These are phyloP conservation scores for Apamea epomidion DNA, from an alignment of 2,888 invertebrate genomes.

Conservation along the genomic window DNA sequence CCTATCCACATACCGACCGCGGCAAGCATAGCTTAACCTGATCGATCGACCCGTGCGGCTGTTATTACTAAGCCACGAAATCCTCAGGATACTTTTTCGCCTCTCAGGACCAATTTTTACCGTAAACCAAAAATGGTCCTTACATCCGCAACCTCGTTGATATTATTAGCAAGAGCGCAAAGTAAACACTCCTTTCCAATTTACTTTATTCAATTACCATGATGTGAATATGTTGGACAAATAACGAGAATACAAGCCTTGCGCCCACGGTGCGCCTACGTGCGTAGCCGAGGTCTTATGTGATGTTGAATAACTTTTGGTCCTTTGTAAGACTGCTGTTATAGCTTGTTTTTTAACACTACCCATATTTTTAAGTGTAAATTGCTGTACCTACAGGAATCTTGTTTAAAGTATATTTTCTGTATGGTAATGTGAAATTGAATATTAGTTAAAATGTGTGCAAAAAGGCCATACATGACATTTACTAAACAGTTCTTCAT, in stretches of 20 bases:
- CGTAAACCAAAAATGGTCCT: constrained; percentile 17
- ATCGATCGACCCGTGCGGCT: too few species aligned
- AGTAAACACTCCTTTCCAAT: constrained; percentile 62
- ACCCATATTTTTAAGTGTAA: constrained; percentile 10
- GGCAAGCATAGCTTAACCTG: too few species aligned
- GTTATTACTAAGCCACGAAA: too few species aligned
- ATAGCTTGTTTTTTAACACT: constrained; percentile 16
- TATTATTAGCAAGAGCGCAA: constrained; percentile 47
- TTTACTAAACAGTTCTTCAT: not conserved
- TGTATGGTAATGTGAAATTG: not conserved
- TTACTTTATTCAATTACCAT: constrained; percentile 63
- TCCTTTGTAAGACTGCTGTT: constrained; percentile 42
- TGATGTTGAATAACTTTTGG: constrained; percentile 43
- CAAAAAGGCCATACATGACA: not conserved
- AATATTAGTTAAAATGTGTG: not conserved
- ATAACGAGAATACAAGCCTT: constrained; percentile 62
- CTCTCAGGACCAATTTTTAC: constrained; percentile 5
- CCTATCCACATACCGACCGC: too few species aligned
- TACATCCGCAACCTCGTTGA: constrained; percentile 26
- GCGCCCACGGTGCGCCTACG: constrained; percentile 68
- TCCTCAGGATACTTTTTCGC: not conserved
- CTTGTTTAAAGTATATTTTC: not conserved
- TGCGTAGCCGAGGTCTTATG: constrained; percentile 57
- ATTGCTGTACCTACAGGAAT: constrained; percentile 2
- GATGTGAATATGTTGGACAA: constrained; percentile 59